Evolutionary conservation across 2,888 invertebrate species (phyloP).

Genomic region (Elegia similella): DNA sequence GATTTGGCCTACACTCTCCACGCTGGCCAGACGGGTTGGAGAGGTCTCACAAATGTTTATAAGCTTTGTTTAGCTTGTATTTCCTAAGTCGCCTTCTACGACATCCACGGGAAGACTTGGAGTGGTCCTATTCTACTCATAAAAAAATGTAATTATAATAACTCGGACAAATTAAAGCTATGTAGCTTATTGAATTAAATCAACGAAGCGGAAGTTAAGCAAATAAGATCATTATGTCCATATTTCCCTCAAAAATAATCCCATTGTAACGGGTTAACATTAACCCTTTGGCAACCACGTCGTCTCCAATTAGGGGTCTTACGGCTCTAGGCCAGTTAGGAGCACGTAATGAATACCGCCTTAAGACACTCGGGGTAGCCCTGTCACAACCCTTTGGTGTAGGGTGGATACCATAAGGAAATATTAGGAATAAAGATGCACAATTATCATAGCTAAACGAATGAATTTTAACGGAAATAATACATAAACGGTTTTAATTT

Average conservation of each 20-base stretch:
- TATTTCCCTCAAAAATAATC: constrained; percentile 4
- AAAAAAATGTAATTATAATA: neutral
- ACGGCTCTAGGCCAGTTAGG: constrained; percentile 29
- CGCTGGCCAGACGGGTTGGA: too few relatives aligned
- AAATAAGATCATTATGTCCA: constrained; percentile 1
- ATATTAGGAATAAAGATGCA: neutral
- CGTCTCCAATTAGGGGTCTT: constrained; percentile 38
- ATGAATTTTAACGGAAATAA: too few relatives aligned
- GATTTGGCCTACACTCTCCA: too few relatives aligned
- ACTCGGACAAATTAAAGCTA: neutral
- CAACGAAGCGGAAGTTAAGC: neutral
- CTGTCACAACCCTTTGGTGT: constrained; percentile 57
- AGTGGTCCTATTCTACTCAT: too few relatives aligned
- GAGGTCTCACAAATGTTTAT: too few relatives aligned
- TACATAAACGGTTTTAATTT: too few relatives aligned
- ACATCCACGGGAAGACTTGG: too few relatives aligned
- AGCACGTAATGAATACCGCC: constrained; percentile 59
- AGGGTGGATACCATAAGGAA: constrained; percentile 28
- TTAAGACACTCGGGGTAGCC: constrained; percentile 45
- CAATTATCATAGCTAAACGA: too few relatives aligned
- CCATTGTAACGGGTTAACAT: constrained; percentile 10
- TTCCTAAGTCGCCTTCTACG: too few relatives aligned
- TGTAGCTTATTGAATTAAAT: neutral
- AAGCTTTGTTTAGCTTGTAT: too few relatives aligned
- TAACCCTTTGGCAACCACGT: constrained; percentile 29